phyloP scores from a whole-genome alignment of 1,140 invertebrate species.

The Euura lappo region DNA sequence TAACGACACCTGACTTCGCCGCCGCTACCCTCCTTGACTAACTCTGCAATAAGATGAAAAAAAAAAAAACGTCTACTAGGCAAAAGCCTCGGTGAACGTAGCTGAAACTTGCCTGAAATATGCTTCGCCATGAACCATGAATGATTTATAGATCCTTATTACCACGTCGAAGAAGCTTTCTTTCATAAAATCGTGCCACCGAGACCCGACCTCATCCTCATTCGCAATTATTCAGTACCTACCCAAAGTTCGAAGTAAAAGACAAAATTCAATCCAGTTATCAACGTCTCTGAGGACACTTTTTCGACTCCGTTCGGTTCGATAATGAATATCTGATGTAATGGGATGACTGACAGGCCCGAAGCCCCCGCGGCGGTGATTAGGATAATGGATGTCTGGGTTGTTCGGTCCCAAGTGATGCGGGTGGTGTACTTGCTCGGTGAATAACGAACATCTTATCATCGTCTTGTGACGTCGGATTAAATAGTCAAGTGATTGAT shows the following conservation, averaged over 20 bases:
- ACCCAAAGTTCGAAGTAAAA: too few relatives aligned
- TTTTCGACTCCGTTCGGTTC: neutral
- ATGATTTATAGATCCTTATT: conserved; percentile 12
- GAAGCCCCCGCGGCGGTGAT: conserved; percentile 4
- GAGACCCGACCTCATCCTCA: too few relatives aligned
- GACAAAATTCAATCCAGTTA: too few relatives aligned
- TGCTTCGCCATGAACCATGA: neutral
- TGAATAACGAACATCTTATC: neutral
- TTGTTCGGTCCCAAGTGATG: neutral
- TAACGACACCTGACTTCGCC: too few relatives aligned
- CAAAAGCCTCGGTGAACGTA: neutral
- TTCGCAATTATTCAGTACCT: too few relatives aligned
- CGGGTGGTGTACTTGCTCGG: neutral
- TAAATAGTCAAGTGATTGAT: conserved; percentile 16
- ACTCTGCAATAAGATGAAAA: neutral
- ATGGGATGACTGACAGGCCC: neutral
- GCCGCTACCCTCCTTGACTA: neutral
- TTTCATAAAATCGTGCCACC: too few relatives aligned
- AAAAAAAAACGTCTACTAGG: too few relatives aligned
- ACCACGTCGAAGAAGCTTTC: neutral
- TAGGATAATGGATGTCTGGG: conserved; percentile 11
- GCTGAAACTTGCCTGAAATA: conserved; percentile 2
- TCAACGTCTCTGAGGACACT: too few relatives aligned
- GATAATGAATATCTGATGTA: conserved; percentile 1
- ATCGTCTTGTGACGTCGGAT: conserved; percentile 8